Evolutionary conservation across 2,797 vertebrate species (phyloP).

Genomic region (Xiphophorus birchmanni): DNA sequence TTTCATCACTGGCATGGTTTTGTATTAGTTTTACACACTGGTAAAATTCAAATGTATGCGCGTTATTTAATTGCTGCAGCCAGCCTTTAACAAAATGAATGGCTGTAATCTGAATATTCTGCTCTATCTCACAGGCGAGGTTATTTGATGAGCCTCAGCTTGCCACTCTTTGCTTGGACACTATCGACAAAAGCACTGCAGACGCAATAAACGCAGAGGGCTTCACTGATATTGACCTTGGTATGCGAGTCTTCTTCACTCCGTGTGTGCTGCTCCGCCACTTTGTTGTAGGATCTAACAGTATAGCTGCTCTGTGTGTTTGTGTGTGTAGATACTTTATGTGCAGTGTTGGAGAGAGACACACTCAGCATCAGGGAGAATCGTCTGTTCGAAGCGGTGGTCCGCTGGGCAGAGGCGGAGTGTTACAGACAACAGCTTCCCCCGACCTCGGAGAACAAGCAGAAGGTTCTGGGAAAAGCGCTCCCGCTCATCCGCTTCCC

Average conservation of each 20-base stretch:
- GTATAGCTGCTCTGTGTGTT: slow-evolving; percentile 22
- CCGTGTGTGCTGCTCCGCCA: not conserved
- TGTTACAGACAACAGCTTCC: slow-evolving; percentile 94
- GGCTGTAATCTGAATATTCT: slow-evolving; percentile 1
- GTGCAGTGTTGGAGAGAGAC: slow-evolving; percentile 94
- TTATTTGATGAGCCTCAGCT: slow-evolving; percentile 98
- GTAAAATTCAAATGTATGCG: not conserved
- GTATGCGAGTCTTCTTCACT: slow-evolving; percentile 67
- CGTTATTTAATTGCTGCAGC: not conserved
- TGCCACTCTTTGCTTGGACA: slow-evolving; percentile 96
- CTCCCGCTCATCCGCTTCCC: slow-evolving; percentile 96
- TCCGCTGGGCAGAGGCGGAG: slow-evolving; percentile 96
- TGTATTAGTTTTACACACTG: not conserved
- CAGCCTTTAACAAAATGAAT: not conserved
- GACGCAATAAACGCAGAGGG: slow-evolving; percentile 96
- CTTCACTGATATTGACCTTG: slow-evolving; percentile 96
- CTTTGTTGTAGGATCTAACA: not conserved
- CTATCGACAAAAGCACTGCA: slow-evolving; percentile 96
- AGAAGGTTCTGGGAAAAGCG: slow-evolving; percentile 92
- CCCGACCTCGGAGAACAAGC: slow-evolving; percentile 91
- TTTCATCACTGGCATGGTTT: not conserved
- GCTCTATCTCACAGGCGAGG: slow-evolving; percentile 83
- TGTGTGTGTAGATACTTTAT: slow-evolving; percentile 87
- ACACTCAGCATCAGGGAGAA: slow-evolving; percentile 96
- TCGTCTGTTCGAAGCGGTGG: slow-evolving; percentile 92